Base-by-base conservation (phyloP, 1,140 invertebrate genomes). In the Bradynema listronoti region DNA sequence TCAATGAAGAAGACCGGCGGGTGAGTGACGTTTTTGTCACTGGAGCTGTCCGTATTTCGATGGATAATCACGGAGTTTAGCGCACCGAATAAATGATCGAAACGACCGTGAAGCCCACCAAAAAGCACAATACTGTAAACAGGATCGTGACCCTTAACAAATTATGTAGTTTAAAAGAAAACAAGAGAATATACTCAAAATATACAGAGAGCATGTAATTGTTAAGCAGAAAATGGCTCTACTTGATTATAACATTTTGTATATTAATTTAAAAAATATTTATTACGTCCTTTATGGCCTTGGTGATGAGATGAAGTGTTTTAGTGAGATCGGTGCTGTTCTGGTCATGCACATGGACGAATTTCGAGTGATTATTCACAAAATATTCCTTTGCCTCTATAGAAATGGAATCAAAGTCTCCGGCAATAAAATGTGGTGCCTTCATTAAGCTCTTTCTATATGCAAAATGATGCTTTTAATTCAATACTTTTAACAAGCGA, bases 331-430 rank as follows among this genome's bases (percentile, higher is more conserved):
- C 59, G 9, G 59, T 61, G 27, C 7, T 41, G 32, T 49, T 34
- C 33, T 61, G 59, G 16, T 61, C 59, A 19, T 29, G 25, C 33
- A 58, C 42, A 19, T 61, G 7, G 6, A 55, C 25, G 0, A 58
- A 22, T 16, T 50, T 50, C 16, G 47, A 5, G 16, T 50, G n/a
- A n/a, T n/a, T 50, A 7, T 6, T 24, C 7, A 27, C 19, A 34
- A 61, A 61, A 49, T 61, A 62, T 22, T 57, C 34, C 3, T 34
- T 39, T 4, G 34, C 30, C 4, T 47, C 42, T 3, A 16, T 41
- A 2, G n/a, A 29, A 32, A 61, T 56, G 14, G 59, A 61, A 47
- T 61, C 59, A 16, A 61, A 61, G 30, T 61, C 59, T 29, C 59
- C 59, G 2, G 41, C 57, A 22, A 61, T 41, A 27, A 61, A 0